These are phyloP conservation scores for Vireo griseus DNA, from an alignment of 2,797 vertebrate genomes.

Conservation along the genomic window DNA sequence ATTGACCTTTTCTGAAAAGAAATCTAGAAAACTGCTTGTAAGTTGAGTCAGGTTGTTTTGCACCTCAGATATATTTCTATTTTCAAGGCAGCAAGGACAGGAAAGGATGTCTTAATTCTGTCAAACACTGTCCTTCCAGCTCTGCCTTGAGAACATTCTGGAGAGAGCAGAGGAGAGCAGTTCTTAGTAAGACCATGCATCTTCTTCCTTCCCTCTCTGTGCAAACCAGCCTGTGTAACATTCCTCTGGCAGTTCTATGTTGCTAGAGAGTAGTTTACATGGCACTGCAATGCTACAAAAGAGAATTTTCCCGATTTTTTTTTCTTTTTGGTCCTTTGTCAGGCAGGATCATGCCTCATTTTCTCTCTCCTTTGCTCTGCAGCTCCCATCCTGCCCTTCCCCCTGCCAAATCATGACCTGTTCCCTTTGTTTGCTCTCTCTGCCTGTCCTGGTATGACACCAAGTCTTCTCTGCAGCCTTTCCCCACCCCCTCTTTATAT, in stretches of 20 bases:
- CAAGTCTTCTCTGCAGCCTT: neutral
- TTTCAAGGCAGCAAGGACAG: neutral
- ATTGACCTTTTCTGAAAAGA: neutral
- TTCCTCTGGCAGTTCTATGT: neutral
- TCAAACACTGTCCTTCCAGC: neutral
- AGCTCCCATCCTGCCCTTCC: neutral
- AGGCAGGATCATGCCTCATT: neutral
- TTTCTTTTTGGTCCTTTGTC: neutral
- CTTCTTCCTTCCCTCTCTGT: neutral
- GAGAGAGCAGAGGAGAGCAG: neutral
- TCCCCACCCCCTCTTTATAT: neutral
- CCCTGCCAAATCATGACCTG: neutral
- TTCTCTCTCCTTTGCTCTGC: neutral
- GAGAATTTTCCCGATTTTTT: neutral
- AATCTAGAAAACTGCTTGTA: neutral
- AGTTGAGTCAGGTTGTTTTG: neutral
- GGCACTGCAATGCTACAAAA: neutral
- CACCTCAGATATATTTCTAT: neutral
- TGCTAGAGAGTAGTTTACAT: neutral
- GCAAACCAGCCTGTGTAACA: neutral
- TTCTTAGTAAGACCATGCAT: neutral
- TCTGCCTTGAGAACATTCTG: neutral
- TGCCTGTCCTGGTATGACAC: slow-evolving; percentile 16
- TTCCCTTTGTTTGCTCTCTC: neutral
- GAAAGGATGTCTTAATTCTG: neutral